Percentiles rank a stretch among this genome's conserved stretches.
Evolutionary conservation across 2,113 vertebrate species (phyloP).

Genomic region (Echinops telfairi): DNA sequence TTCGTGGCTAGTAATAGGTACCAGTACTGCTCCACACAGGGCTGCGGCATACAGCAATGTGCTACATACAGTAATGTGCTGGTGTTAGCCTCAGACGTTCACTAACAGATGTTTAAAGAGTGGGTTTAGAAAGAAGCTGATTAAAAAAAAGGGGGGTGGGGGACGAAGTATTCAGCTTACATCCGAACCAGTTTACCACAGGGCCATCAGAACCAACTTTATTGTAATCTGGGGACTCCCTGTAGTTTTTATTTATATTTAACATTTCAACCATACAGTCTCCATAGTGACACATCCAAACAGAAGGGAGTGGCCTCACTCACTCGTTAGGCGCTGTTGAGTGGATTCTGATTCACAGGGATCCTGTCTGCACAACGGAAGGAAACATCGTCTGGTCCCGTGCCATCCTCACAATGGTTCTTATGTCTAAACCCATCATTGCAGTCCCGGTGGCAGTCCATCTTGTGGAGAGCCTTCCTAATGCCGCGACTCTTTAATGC

Average conservation of each 20-base stretch:
- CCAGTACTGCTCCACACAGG: too few species aligned
- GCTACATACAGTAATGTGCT: background rate
- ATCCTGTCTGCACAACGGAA: too few species aligned
- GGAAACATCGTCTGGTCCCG: too few species aligned
- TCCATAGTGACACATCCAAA: constrained; percentile 68
- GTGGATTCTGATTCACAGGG: too few species aligned
- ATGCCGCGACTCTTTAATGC: too few species aligned
- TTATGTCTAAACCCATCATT: too few species aligned
- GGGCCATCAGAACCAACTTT: background rate
- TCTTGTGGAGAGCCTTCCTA: too few species aligned
- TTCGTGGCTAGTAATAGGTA: too few species aligned
- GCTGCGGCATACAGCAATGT: background rate
- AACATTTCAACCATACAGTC: constrained; percentile 68
- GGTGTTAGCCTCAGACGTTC: background rate
- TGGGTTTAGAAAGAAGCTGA: background rate
- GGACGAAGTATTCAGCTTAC: background rate
- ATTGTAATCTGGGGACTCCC: too few species aligned
- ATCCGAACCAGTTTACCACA: background rate
- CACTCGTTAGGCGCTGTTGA: too few species aligned
- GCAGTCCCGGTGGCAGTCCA: too few species aligned
- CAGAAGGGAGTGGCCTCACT: background rate
- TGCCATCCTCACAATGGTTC: too few species aligned
- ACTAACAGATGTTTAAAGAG: background rate
- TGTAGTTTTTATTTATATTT: constrained; percentile 64
- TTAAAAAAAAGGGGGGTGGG: background rate